Evolutionary conservation across 2,888 invertebrate species (phyloP).

Genomic region (Eulithis prunata): DNA sequence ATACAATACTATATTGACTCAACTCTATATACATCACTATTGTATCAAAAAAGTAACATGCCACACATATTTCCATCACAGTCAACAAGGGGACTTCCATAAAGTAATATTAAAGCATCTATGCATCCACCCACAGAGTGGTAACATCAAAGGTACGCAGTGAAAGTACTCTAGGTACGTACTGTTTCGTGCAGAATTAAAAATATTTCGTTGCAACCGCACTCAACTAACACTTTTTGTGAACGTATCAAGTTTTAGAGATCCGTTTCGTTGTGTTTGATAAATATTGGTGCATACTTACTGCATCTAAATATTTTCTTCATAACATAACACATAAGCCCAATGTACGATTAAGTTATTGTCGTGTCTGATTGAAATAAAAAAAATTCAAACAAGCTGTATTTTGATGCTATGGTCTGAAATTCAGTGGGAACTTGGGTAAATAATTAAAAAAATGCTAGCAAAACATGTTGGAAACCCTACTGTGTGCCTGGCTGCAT

Average conservation of each 20-base stretch:
- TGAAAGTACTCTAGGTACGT: conserved; percentile 53
- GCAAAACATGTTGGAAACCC: conserved; percentile 3
- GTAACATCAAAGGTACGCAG: conserved; percentile 65
- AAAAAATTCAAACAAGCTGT: too few relatives aligned
- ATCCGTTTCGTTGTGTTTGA: conserved; percentile 2
- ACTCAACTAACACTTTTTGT: conserved; percentile 45
- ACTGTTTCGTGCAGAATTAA: conserved; percentile 60
- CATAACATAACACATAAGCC: too few relatives aligned
- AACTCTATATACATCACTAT: neutral
- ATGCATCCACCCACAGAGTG: conserved; percentile 42
- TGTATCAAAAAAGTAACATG: neutral
- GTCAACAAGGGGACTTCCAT: conserved; percentile 33
- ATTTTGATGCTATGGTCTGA: too few relatives aligned
- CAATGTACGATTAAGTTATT: too few relatives aligned
- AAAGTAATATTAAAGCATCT: conserved; percentile 44
- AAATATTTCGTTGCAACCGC: conserved; percentile 63
- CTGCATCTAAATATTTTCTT: too few relatives aligned
- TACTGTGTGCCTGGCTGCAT: conserved; percentile 2
- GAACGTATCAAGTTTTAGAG: conserved; percentile 26
- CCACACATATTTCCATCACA: conserved; percentile 5
- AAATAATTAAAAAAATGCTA: neutral
- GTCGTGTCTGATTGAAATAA: too few relatives aligned
- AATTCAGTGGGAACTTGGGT: too few relatives aligned
- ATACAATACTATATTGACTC: too few relatives aligned
- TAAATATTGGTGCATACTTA: too few relatives aligned